Percentiles rank a stretch among this genome's conserved stretches.
Evolutionary conservation across 2,797 vertebrate species (phyloP).

Genomic region (Nyctibius grandis): DNA sequence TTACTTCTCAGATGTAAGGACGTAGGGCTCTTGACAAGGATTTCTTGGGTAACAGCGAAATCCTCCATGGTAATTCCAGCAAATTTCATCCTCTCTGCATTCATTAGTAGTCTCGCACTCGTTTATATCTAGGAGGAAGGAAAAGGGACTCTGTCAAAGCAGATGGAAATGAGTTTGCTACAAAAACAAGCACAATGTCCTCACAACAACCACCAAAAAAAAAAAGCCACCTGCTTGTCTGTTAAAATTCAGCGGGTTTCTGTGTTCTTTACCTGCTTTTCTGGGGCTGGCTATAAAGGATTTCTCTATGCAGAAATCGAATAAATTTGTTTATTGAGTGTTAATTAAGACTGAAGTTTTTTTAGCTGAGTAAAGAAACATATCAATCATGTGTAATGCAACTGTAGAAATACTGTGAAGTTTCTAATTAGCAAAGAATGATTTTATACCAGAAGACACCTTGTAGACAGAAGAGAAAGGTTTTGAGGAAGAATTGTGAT

Average conservation of each 20-base stretch:
- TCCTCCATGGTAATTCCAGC: slow-evolving; percentile 95
- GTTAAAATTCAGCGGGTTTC: not conserved
- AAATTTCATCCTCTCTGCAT: slow-evolving; percentile 91
- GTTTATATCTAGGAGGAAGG: slow-evolving; percentile 84
- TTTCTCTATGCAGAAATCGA: not conserved
- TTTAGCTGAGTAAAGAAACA: not conserved
- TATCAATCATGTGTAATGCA: not conserved
- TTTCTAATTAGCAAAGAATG: not conserved
- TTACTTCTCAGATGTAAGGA: slow-evolving; percentile 90
- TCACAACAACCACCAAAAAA: not conserved
- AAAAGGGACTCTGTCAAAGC: not conserved
- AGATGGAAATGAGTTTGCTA: not conserved
- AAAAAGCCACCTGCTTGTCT: not conserved
- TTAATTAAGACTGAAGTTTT: not conserved
- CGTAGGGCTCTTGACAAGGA: slow-evolving; percentile 91
- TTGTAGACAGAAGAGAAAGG: not conserved
- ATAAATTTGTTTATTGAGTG: not conserved
- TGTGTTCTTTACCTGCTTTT: not conserved
- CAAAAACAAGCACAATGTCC: not conserved
- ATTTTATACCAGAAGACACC: not conserved
- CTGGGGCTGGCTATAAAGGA: not conserved
- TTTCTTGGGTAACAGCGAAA: slow-evolving; percentile 94
- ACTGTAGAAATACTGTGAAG: not conserved
- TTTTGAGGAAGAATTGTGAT: not conserved
- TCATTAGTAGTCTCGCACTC: slow-evolving; percentile 90